Base-by-base conservation (phyloP, 2,113 vertebrate genomes). In the Prinia subflava region DNA sequence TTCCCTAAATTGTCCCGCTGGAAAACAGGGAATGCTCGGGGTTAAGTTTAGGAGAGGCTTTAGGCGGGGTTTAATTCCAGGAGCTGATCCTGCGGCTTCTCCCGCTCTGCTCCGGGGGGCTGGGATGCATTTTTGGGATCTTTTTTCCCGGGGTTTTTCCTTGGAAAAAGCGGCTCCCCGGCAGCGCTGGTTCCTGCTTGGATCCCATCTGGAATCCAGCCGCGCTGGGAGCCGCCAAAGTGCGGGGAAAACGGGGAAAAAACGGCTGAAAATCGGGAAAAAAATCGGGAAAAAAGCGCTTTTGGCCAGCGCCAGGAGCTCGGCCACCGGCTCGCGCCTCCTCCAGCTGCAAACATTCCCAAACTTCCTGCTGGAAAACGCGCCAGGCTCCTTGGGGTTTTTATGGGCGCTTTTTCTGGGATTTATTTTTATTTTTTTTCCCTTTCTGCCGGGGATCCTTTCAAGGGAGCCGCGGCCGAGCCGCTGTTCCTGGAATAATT, bases 301-400 rank as follows among this genome's bases (percentile, higher is more conserved):
- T 75, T 42, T 31, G 35, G 30, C 24, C n/a, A 4, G 2, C 9
- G 15, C 24, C 70, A 13, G 70, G 12, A 74, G 70, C 70, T 60
- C 56, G 67, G 80, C 80, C 67, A 15, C 55, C 80, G 67, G 67
- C 80, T 63, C 67, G 56, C 81, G 68, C 39, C 57, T 39, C 13
- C 81, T 65, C 70, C 83, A 65, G 70, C 83, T 75, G 83, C 70
- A 57, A 85, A 85, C 83, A 67, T 85, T 85, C 83, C 83, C 83
- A 65, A 75, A 85, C 60, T 75, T 85, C 83, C 83, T 75, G 69
- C 60, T 75, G 83, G 83, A 85, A 75, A 85, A 75, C 30, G 60
- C 70, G 70, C 82, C 82, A 85, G 69, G n/a, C 28, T 35, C 27
- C 27, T 33, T 7, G 47, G 39, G 57, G 41, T 9, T 73, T 83